Percentiles rank a stretch among this genome's conserved stretches.
phyloP scores from a whole-genome alignment of 2,888 invertebrate genomes.

The Blomia tropicalis region DNA sequence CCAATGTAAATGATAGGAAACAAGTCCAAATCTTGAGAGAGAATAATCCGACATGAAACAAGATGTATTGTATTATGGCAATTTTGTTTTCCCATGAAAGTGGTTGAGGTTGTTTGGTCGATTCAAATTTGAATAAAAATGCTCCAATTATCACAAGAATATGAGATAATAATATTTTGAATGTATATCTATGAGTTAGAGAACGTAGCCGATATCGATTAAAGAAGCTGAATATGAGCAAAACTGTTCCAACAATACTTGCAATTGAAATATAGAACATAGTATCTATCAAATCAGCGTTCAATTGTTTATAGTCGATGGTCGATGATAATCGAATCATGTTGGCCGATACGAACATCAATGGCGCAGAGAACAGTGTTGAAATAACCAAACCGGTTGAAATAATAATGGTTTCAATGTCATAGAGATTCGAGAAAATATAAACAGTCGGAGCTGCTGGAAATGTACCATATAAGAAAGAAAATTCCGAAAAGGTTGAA shows the following conservation, averaged over 20 bases:
- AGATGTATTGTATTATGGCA: constrained; percentile 25
- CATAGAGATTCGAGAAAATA: constrained; percentile 75
- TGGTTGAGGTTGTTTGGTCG: constrained; percentile 18
- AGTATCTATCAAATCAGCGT: constrained; percentile 25
- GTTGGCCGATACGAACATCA: constrained; percentile 80
- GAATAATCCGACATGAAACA: constrained; percentile 32
- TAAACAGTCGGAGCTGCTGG: constrained; percentile 92
- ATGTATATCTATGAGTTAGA: constrained; percentile 28
- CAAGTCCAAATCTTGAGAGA: constrained; percentile 34
- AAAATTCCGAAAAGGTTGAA: constrained; percentile 66
- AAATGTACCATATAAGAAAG: constrained; percentile 86
- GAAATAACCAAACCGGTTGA: constrained; percentile 59
- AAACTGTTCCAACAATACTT: constrained; percentile 25
- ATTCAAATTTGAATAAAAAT: constrained; percentile 23
- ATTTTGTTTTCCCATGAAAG: constrained; percentile 18
- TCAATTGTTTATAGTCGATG: constrained; percentile 22
- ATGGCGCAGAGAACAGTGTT: constrained; percentile 79
- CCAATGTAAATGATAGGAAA: constrained; percentile 33
- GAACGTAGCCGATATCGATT: constrained; percentile 27
- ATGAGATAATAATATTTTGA: constrained; percentile 28
- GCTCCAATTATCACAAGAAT: constrained; percentile 27
- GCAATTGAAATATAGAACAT: constrained; percentile 25
- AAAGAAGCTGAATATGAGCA: constrained; percentile 26
- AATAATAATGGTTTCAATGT: constrained; percentile 38
- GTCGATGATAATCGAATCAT: constrained; percentile 21